Base-by-base conservation (phyloP, 1,140 invertebrate species). In the Brachionus manjavacas region DNA sequence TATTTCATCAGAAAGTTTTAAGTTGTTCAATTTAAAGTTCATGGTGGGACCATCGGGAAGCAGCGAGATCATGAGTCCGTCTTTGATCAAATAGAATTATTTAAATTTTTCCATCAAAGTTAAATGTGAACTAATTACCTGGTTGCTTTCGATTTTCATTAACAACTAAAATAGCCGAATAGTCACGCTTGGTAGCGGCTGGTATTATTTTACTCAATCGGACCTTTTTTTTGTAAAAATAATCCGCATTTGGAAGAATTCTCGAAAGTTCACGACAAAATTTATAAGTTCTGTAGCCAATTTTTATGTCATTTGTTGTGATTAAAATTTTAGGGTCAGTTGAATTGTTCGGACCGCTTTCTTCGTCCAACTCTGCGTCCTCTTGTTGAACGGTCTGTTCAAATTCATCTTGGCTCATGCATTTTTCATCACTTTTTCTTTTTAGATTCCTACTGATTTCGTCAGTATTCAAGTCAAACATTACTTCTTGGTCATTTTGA, bases 1-100 rank as follows among this genome's bases (percentile, higher is more conserved):
- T n/a, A 92, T 88, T 80, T 92, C 89, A 85, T 89, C 89, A 35
- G 88, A 88, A n/a, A 91, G 88, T 80, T 87, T 88, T 9, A 92
- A 88, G 86, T 87, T 91, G 80, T 89, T 90, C 41, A 92, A 85
- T 86, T 91, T 91, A 87, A 92, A 98, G 88, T 95, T 91, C 28
- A 96, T 95, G 0, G 97, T 99, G 2, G 97, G 97, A 3, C 97
- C 97, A 87, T 95, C 92, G 1, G 97, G 97, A 84, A 99, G 91
- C 90, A 99, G 96, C 86, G 95, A 93, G 1, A 99, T 90, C 25
- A 98, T 89, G 87, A 99, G 91, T 14, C 91, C 92, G 93, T 92
- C 96, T 14, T 96, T 96, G 88, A 94, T 92, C 86, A 94, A 94
- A 85, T 92, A 92, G 90, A 99, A 94, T 90, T 99, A 96, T 91